Evolutionary conservation across 2,797 vertebrate species (phyloP).

Genomic region (Dendrocincla fuliginosa): DNA sequence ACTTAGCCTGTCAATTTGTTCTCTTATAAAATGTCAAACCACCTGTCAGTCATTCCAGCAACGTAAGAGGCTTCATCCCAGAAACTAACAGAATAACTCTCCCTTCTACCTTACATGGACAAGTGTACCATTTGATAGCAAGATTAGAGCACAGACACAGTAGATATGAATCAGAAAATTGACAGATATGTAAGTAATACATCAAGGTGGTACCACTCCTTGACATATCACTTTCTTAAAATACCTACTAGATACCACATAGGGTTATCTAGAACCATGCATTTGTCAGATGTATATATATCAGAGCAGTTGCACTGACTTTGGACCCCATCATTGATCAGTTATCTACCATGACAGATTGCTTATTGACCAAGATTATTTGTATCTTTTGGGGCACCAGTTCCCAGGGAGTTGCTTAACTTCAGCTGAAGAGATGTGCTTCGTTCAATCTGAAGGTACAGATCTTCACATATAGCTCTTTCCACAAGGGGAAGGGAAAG

Average conservation of each 20-base stretch:
- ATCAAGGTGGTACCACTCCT: neutral
- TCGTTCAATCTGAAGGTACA: neutral
- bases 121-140: neutral
- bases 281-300: neutral
- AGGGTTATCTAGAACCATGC: rapidly evolving
- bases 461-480: rapidly evolving
- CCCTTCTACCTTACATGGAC: rapidly evolving
- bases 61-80: neutral
- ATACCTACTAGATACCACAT: rapidly evolving
- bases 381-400: neutral
- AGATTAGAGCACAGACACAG: neutral
- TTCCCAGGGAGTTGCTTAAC: neutral
- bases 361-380: neutral
- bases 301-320: neutral
- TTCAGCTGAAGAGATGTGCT: neutral
- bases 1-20: neutral
- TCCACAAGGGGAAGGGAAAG: neutral
- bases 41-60: neutral
- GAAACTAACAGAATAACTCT: neutral
- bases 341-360: rapidly evolving
- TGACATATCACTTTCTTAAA: neutral
- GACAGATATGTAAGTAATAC: neutral
- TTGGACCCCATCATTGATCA: neutral
- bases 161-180: neutral
- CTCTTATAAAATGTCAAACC: neutral